Base-by-base conservation (phyloP, 2,113 vertebrate genomes). In the Hemiscyllium ocellatum region DNA sequence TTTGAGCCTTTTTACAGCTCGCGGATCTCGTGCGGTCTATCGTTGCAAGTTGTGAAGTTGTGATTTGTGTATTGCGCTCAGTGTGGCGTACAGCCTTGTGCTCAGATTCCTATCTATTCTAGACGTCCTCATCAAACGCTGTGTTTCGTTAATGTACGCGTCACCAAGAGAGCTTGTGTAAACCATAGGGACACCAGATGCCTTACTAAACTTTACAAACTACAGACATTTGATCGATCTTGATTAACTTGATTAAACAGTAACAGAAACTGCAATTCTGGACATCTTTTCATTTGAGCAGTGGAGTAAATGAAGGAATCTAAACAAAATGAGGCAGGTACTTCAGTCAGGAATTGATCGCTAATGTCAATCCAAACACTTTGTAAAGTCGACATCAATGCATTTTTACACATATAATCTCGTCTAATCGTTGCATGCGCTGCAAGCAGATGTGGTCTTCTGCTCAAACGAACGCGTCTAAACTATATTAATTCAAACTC, bases 371-470 rank as follows among this genome's bases (percentile, higher is more conserved):
- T 47, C 91, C 65, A 37, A 68, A 47, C 69, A 95, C 52, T 65
- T 97, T 99, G 98, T 99, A 99, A 98, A 98, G 98, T 99, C 99
- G 99, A 98, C 99, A 99, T 99, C 98, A 99, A 99, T 99, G 99
- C 99, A 99, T 98, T 99, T 99, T 99, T 99, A 98, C 99, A 99
- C 99, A 98, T 98, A 98, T 97, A 98, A 98, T 97, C 98, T 98
- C 83, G 98, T 99, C 98, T 99, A 98, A 98, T 99, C 98, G 98
- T 99, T 99, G 98, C 97, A 98, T 42, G 47, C 52, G 66, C 3
- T 42, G 12, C n/a, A 24, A 94, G 26, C 37, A 8, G 3, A 22
- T 22, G 15, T 47, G 68, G 15, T 72, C 37, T 29, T 37, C 7
- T 93, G 29, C 33, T 94, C 12, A 4, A 90, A 90, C 65, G 2